A percentile compares a stretch with the other conserved stretches of the same genome.
Evolutionary conservation across 1,140 invertebrate genomes (phyloP).

Genomic region (Brachionus calyciflorus): DNA sequence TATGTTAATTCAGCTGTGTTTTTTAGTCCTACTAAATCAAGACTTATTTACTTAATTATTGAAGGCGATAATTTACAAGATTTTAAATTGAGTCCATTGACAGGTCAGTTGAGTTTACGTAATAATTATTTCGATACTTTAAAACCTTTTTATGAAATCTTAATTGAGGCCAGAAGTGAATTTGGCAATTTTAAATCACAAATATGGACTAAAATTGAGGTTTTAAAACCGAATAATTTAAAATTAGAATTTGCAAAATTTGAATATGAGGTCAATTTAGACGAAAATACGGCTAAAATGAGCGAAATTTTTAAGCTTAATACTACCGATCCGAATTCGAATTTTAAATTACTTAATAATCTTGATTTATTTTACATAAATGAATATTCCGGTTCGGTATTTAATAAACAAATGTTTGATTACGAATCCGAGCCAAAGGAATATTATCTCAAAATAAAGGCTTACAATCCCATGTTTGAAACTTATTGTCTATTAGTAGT

Average conservation of each 20-base stretch:
- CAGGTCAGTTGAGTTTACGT: not conserved
- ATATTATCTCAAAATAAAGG: constrained; percentile 12
- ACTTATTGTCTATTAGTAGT: not conserved
- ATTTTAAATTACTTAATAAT: constrained; percentile 26
- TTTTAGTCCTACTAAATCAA: not conserved
- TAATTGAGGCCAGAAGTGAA: constrained; percentile 4
- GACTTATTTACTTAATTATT: not conserved
- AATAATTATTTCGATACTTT: not conserved
- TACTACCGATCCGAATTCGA: not conserved
- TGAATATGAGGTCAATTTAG: not conserved
- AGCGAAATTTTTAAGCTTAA: constrained; percentile 25
- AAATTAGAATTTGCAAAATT: not conserved
- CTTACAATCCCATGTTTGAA: not conserved
- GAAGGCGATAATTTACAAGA: not conserved
- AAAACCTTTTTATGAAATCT: not conserved
- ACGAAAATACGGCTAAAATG: constrained; percentile 28
- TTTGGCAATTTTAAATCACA: not conserved
- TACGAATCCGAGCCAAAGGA: not conserved
- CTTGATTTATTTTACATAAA: constrained; percentile 39
- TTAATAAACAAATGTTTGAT: constrained; percentile 36
- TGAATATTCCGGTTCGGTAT: constrained; percentile 1
- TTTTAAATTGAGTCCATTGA: constrained; percentile 10
- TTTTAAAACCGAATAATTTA: not conserved
- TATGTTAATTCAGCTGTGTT: not conserved
- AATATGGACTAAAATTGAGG: not conserved